A percentile compares a stretch with the other conserved stretches of the same genome.
phyloP scores from a whole-genome alignment of 2,113 vertebrate genomes.

The Hyla sarda region DNA sequence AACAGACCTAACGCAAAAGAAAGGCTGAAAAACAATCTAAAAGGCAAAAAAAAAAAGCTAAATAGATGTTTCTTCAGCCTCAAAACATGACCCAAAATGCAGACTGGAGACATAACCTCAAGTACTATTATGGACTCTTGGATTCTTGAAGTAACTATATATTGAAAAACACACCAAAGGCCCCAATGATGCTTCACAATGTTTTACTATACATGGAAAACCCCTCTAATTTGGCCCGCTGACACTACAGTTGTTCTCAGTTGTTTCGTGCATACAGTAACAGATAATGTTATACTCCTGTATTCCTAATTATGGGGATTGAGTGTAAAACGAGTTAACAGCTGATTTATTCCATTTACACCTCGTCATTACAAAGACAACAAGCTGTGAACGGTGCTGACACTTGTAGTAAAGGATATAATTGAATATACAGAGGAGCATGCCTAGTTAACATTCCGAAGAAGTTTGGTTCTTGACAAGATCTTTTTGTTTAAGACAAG shows the following conservation, averaged over 20 bases:
- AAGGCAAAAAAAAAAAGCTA: too few species aligned
- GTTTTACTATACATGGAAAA: too few species aligned
- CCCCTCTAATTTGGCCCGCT: neutral
- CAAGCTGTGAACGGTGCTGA: slow-evolving; percentile 28
- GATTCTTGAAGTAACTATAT: too few species aligned
- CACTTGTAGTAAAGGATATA: neutral
- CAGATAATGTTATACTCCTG: neutral
- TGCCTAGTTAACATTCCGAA: neutral
- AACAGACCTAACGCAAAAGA: too few species aligned
- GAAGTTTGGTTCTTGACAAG: neutral
- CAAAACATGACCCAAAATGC: too few species aligned
- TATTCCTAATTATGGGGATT: slow-evolving; percentile 14
- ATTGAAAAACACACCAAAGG: neutral
- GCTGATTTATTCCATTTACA: slow-evolving; percentile 23
- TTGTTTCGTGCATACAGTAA: neutral
- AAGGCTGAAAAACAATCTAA: too few species aligned
- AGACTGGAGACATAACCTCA: too few species aligned
- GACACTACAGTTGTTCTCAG: neutral
- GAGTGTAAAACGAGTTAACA: neutral
- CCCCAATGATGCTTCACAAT: neutral
- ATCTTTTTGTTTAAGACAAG: neutral
- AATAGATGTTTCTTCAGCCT: too few species aligned
- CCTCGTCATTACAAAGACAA: slow-evolving; percentile 13
- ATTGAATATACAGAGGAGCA: neutral
- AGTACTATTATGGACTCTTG: too few species aligned